phyloP scores from a whole-genome alignment of 2,888 invertebrate genomes.

The Molorchus minor region DNA sequence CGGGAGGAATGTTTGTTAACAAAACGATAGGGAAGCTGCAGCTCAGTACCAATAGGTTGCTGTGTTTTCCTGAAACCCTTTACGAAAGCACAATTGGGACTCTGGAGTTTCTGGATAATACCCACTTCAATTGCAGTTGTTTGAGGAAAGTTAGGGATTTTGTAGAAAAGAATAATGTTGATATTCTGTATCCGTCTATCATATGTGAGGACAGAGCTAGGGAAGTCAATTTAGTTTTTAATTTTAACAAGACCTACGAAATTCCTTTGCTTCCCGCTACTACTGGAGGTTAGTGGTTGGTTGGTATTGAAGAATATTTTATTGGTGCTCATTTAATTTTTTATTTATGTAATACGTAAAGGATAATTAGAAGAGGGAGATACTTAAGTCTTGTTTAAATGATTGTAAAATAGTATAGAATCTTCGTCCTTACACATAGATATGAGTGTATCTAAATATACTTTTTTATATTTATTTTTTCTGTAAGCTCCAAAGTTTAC shows the following conservation, averaged over 20 bases:
- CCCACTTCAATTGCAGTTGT: constrained; percentile 52
- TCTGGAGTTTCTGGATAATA: constrained; percentile 50
- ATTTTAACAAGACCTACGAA: constrained; percentile 49
- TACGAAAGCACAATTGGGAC: constrained; percentile 39
- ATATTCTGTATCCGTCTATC: constrained; percentile 48
- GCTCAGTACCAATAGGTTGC: constrained; percentile 49
- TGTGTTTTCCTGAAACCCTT: constrained; percentile 50
- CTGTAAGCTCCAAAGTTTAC: too few species aligned
- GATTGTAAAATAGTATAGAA: too few species aligned
- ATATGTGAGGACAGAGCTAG: constrained; percentile 47
- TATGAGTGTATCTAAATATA: too few species aligned
- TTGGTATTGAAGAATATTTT: too few species aligned
- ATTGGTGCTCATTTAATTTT: too few species aligned
- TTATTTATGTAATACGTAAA: too few species aligned
- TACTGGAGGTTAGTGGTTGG: neutral
- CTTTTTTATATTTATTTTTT: too few species aligned
- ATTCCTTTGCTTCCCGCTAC: constrained; percentile 38
- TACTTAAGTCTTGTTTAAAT: too few species aligned
- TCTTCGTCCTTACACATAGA: too few species aligned
- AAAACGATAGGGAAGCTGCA: constrained; percentile 46
- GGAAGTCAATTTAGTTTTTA: constrained; percentile 48
- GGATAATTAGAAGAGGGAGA: too few species aligned
- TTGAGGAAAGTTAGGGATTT: constrained; percentile 50
- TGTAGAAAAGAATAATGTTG: constrained; percentile 45
- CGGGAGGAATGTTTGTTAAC: constrained; percentile 46